A percentile compares a stretch with the other conserved stretches of the same genome.
These are phyloP conservation scores for Vulpes vulpes DNA, from an alignment of 2,113 vertebrate species.

Conservation along the genomic window DNA sequence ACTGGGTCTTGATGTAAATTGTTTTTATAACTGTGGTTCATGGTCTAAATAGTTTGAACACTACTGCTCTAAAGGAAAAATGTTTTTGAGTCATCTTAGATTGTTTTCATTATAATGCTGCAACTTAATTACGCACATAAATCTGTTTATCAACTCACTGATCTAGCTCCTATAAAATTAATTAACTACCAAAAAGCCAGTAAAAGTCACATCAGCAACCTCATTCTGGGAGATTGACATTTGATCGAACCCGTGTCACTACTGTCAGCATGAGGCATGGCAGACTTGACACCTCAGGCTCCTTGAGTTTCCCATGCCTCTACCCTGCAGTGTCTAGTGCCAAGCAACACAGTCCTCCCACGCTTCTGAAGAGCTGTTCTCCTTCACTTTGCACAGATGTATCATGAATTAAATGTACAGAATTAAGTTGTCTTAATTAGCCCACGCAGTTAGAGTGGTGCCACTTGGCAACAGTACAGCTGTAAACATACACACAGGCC, in stretches of 20 bases:
- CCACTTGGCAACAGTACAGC: background rate
- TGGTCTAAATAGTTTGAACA: background rate
- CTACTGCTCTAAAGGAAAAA: background rate
- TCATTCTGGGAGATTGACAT: background rate
- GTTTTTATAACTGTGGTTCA: conserved; percentile 44
- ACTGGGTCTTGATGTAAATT: background rate
- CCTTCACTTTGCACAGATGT: background rate
- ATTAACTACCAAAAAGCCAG: conserved; percentile 6
- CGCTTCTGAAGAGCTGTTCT: background rate
- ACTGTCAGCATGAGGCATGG: background rate
- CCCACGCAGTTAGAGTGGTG: background rate
- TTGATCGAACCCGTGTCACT: background rate
- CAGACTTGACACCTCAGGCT: background rate
- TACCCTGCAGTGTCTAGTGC: background rate
- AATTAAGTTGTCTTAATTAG: background rate
- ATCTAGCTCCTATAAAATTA: background rate
- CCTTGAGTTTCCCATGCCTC: background rate
- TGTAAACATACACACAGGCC: background rate
- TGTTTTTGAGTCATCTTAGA: conserved; percentile 16
- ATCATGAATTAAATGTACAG: background rate
- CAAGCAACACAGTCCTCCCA: background rate
- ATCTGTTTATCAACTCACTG: conserved; percentile 18
- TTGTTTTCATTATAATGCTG: conserved; percentile 1
- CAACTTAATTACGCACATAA: background rate
- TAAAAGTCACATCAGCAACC: background rate